Percentiles rank a stretch among this genome's conserved stretches.
phyloP scores from a whole-genome alignment of 2,797 vertebrate genomes.

The Neomorphus geoffroyi region DNA sequence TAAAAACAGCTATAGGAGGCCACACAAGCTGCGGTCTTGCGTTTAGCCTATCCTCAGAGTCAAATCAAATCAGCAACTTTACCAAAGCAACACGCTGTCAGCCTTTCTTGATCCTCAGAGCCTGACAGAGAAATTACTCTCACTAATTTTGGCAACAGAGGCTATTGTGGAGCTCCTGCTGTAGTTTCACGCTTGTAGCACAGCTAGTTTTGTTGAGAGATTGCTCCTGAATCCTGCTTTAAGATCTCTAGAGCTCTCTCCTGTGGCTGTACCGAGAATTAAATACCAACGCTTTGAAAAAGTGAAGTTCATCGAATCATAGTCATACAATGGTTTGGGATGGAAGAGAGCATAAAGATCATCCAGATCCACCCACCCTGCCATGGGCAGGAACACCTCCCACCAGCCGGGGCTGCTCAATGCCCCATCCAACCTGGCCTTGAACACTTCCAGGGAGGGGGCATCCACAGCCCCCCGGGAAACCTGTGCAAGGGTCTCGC shows the following conservation, averaged over 20 bases:
- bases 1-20: neutral
- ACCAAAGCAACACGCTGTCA: neutral
- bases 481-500: too few relatives aligned
- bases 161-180: neutral
- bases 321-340: too few relatives aligned
- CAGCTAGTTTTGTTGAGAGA: neutral
- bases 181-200: neutral
- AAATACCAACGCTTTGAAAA: neutral
- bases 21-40: neutral
- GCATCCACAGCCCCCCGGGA: too few relatives aligned
- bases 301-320: neutral
- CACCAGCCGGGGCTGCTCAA: too few relatives aligned
- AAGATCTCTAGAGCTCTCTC: slow-evolving; percentile 59
- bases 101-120: neutral
- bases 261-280: slow-evolving; percentile 45
- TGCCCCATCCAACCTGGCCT: too few relatives aligned
- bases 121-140: neutral
- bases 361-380: too few relatives aligned
- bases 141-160: neutral
- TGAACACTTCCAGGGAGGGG: too few relatives aligned
- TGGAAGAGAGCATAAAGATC: too few relatives aligned
- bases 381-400: too few relatives aligned
- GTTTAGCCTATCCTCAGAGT: neutral
- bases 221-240: neutral
- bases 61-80: neutral